Percentiles rank a stretch among this genome's conserved stretches.
phyloP scores from a whole-genome alignment of 2,113 vertebrate genomes.

The Phaethon lepturus region DNA sequence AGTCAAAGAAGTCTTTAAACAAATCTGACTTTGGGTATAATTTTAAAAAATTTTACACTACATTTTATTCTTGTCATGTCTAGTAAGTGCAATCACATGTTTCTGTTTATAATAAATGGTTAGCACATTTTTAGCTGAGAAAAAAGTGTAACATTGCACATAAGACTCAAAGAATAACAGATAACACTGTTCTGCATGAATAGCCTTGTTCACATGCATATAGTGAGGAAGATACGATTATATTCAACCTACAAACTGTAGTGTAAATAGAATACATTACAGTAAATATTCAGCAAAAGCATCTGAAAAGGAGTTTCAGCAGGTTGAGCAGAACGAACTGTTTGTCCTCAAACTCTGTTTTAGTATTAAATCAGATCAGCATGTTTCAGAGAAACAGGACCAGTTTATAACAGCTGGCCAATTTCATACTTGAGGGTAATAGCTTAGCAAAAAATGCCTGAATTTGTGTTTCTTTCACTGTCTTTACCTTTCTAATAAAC shows the following conservation, averaged over 20 bases:
- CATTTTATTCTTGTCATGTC: not conserved
- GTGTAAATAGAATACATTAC: not conserved
- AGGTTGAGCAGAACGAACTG: not conserved
- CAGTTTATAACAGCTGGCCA: not conserved
- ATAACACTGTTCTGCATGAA: not conserved
- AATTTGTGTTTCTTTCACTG: conserved; percentile 24
- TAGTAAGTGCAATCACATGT: not conserved
- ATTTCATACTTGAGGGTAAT: not conserved
- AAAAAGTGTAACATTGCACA: not conserved
- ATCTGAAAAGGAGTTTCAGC: not conserved
- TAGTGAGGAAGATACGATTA: not conserved
- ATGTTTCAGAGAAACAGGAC: not conserved
- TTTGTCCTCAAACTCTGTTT: not conserved
- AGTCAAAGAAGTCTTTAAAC: not conserved
- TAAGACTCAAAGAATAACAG: not conserved
- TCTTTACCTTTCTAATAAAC: conserved; percentile 29
- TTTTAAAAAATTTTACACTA: not conserved
- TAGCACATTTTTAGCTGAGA: not conserved
- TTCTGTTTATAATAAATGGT: not conserved
- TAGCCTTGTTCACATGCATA: not conserved
- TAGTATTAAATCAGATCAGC: not conserved
- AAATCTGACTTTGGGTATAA: not conserved
- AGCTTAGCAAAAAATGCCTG: conserved; percentile 11
- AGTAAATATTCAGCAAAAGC: not conserved
- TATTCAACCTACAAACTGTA: not conserved